phyloP scores from a whole-genome alignment of 2,888 invertebrate species.

The Drosophila melanocephala region DNA sequence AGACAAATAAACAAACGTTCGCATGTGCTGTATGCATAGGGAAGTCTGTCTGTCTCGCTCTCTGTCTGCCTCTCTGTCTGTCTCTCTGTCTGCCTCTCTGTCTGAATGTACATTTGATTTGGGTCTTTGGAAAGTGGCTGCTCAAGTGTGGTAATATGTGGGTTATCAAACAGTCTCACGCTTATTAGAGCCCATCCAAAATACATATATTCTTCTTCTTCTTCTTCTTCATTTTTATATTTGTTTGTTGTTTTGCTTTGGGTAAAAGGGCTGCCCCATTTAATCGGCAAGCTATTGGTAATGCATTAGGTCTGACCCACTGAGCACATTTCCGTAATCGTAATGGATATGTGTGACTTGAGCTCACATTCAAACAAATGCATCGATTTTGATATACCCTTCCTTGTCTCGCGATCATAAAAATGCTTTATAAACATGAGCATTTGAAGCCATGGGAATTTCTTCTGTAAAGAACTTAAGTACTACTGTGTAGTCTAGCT shows the following conservation, averaged over 20 bases:
- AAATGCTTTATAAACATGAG: not conserved
- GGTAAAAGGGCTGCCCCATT: constrained; percentile 1
- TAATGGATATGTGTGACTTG: not conserved
- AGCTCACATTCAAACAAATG: not conserved
- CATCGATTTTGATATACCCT: not conserved
- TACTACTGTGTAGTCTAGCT: not conserved
- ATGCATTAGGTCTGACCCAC: constrained; percentile 10
- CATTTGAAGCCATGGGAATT: not conserved
- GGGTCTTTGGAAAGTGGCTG: constrained; percentile 25
- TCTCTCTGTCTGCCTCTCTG: constrained; percentile 1
- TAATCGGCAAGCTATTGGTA: constrained; percentile 6
- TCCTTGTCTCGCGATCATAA: not conserved
- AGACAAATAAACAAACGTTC: constrained; percentile 38
- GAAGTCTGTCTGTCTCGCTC: constrained; percentile 8
- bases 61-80: not conserved
- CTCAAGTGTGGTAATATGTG: constrained; percentile 41
- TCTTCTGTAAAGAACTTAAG: not conserved
- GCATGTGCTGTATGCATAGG: constrained; percentile 9
- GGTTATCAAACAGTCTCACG: constrained; percentile 44
- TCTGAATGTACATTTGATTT: constrained; percentile 23
- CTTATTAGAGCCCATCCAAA: constrained; percentile 18
- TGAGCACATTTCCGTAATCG: constrained; percentile 3
- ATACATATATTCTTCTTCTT: not conserved
- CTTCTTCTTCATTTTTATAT: not conserved
- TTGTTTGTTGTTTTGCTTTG: not conserved